These are phyloP conservation scores for Rana temporaria DNA, from an alignment of 2,113 vertebrate species.

Conservation along the genomic window DNA sequence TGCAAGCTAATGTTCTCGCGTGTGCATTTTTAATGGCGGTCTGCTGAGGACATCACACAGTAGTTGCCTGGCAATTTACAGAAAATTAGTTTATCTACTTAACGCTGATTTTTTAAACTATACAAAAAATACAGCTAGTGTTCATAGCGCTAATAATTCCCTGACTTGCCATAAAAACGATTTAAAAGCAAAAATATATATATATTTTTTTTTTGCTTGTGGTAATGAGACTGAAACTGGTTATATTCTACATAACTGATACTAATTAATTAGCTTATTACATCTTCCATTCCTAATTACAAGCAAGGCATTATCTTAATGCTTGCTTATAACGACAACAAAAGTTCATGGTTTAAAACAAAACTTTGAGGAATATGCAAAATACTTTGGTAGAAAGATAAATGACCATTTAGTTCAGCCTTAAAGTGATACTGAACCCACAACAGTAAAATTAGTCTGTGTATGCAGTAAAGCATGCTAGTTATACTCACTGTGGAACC, in stretches of 20 bases:
- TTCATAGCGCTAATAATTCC: neutral
- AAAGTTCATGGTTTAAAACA: too few species aligned
- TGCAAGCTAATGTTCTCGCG: slow-evolving; percentile 9
- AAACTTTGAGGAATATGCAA: too few species aligned
- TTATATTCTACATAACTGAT: slow-evolving; percentile 2
- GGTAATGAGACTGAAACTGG: slow-evolving; percentile 1
- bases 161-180: neutral
- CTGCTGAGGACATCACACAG: neutral
- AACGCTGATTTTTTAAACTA: slow-evolving; percentile 3
- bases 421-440: too few species aligned
- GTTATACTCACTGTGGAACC: too few species aligned
- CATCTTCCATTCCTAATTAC: neutral
- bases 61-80: neutral
- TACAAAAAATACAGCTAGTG: neutral
- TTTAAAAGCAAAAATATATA: neutral
- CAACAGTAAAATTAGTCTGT: too few species aligned
- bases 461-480: too few species aligned
- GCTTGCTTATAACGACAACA: neutral
- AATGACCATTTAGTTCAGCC: too few species aligned
- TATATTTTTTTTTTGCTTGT: neutral
- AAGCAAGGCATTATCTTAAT: neutral
- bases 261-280: neutral
- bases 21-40: slow-evolving; percentile 17
- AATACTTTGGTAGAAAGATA: too few species aligned
- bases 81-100: slow-evolving; percentile 32